phyloP scores from a whole-genome alignment of 2,888 invertebrate species.

The Lasioglossum figueresi region DNA sequence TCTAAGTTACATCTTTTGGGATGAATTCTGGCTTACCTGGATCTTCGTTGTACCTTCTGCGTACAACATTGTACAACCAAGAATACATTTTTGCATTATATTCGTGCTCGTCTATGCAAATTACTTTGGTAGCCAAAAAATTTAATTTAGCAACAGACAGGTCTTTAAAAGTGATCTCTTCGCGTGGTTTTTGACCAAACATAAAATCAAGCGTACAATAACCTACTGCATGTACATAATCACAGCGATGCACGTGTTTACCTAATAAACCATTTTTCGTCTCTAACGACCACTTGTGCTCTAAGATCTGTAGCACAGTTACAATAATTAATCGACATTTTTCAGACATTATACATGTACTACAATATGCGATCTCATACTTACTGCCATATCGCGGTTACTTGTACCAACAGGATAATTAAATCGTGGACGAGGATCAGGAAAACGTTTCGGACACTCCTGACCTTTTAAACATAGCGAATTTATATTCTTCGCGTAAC shows the following conservation, averaged over 20 bases:
- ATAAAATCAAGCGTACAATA: conserved; percentile 43
- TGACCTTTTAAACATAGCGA: not conserved
- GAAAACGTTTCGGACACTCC: conserved; percentile 6
- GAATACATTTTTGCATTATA: conserved; percentile 40
- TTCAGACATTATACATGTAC: not conserved
- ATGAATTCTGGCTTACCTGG: conserved; percentile 80
- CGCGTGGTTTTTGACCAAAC: not conserved
- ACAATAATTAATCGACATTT: not conserved
- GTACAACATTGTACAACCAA: conserved; percentile 30
- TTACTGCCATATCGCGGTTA: conserved; percentile 31
- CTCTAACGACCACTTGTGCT: conserved; percentile 46
- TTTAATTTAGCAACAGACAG: conserved; percentile 3
- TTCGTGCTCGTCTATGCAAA: conserved; percentile 23
- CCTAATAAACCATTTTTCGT: conserved; percentile 46
- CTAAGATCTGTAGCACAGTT: conserved; percentile 31
- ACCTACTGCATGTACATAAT: conserved; percentile 40
- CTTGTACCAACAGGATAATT: conserved; percentile 19
- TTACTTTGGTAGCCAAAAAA: conserved; percentile 27
- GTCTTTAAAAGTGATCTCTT: conserved; percentile 33
- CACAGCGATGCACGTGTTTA: not conserved
- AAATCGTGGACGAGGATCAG: conserved; percentile 33
- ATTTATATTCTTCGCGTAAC: not conserved
- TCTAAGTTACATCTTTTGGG: not conserved
- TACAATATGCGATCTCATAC: not conserved
- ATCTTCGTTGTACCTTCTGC: conserved; percentile 51